phyloP scores from a whole-genome alignment of 2,888 invertebrate genomes.

The Yponomeuta evonymella region DNA sequence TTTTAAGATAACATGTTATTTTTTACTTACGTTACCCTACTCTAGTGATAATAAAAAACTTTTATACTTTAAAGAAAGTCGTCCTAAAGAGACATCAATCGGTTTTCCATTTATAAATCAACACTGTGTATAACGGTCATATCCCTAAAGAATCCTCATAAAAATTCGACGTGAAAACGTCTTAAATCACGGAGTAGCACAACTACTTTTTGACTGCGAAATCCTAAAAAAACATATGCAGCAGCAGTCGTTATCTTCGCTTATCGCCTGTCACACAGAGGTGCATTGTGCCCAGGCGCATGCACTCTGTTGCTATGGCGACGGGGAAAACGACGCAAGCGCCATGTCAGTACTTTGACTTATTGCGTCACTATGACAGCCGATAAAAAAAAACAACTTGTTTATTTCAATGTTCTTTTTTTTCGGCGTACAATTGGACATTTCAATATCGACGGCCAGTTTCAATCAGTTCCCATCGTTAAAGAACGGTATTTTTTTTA shows the following conservation, averaged over 20 bases:
- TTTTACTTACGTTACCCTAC: no score
- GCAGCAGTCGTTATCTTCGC: slow-evolving; percentile 8
- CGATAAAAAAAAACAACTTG: slow-evolving; percentile 2
- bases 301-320: slow-evolving; percentile 9
- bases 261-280: slow-evolving; percentile 1
- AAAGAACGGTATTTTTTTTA: slow-evolving; percentile 40
- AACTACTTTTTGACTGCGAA: neutral
- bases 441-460: neutral
- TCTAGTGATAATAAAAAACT: no score
- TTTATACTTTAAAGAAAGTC: no score
- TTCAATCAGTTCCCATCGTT: slow-evolving; percentile 56
- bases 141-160: no score
- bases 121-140: neutral
- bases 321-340: neutral
- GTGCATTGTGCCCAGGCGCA: slow-evolving; percentile 6
- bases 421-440: neutral
- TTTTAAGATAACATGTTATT: no score
- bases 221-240: neutral
- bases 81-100: no score
- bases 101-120: neutral
- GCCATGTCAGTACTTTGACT: neutral
- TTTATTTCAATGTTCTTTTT: neutral
- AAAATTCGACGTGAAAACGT: no score
- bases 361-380: slow-evolving; percentile 8
- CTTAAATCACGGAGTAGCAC: neutral